Conservation (phyloP, 1,140 invertebrate genomes). For the Dufourea novaeangliae region DNA sequence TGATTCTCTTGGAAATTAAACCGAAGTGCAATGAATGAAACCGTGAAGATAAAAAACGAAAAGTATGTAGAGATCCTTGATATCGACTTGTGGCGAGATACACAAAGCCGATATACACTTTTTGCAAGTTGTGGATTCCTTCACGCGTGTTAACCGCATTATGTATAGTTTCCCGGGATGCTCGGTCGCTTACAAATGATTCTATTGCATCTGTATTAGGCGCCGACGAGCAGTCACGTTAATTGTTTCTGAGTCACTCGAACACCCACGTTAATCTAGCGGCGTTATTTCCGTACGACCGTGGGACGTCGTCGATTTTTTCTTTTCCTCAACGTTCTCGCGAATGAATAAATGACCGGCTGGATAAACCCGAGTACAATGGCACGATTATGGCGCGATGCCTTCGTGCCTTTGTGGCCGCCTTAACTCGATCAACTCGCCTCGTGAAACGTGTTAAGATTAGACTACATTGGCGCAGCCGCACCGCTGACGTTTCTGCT, state of each 20-base stretch:
- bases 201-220: constrained; percentile 1
- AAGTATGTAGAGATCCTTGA: no score
- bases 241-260: constrained; percentile 45
- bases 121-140: no score
- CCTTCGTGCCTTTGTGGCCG: constrained; percentile 57
- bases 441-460: constrained; percentile 52
- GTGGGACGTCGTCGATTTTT: constrained; percentile 48
- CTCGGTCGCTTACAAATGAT: no score
- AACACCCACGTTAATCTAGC: constrained; percentile 53
- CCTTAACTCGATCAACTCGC: constrained; percentile 57
- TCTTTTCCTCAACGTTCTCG: constrained; percentile 33
- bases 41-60: no score
- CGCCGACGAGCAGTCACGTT: constrained; percentile 12
- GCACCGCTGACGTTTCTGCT: neutral
- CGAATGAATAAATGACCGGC: constrained; percentile 63
- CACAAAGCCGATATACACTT: no score
- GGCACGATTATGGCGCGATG: constrained; percentile 56
- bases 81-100: no score
- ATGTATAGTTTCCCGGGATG: no score
- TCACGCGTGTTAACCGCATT: no score
- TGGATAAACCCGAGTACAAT: constrained; percentile 66
- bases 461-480: constrained; percentile 36
- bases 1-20: neutral
- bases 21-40: neutral
- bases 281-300: constrained; percentile 51